A percentile compares a stretch with the other conserved stretches of the same genome.
phyloP scores from a whole-genome alignment of 2,797 vertebrate genomes.

The Borostomias antarcticus region DNA sequence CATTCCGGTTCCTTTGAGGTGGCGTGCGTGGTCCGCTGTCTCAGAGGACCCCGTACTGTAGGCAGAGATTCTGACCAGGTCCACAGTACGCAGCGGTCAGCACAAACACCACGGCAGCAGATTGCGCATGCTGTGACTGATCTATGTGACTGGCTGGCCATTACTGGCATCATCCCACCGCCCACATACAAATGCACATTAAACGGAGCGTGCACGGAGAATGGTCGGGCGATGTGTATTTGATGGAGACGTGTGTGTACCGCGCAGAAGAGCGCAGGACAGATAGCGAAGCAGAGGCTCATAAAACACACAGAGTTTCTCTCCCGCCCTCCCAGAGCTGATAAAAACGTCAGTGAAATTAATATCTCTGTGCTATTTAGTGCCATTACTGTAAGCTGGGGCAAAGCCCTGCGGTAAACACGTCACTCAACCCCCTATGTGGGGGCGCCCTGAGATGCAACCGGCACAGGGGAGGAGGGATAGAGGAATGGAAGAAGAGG shows the following conservation, averaged over 20 bases:
- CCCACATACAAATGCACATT: constrained; percentile 61
- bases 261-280: constrained; percentile 45
- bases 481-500: background rate
- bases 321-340: constrained; percentile 48
- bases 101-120: constrained; percentile 55
- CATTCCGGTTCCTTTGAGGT: background rate
- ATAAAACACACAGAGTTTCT: constrained; percentile 35
- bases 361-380: constrained; percentile 58
- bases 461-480: background rate
- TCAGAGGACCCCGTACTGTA: background rate
- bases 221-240: constrained; percentile 53
- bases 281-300: constrained; percentile 40
- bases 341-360: constrained; percentile 65
- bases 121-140: constrained; percentile 64
- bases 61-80: background rate
- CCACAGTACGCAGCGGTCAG: background rate
- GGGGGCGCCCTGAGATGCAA: too few relatives aligned
- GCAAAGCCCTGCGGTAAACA: constrained; percentile 57
- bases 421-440: constrained; percentile 52
- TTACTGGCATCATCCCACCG: constrained; percentile 62
- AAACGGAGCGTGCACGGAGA: constrained; percentile 62
- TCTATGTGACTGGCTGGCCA: constrained; percentile 56
- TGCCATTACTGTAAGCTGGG: constrained; percentile 36
- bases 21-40: background rate
- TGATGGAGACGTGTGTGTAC: constrained; percentile 57